phyloP scores from a whole-genome alignment of 2,888 invertebrate genomes.

The Agrypnus murinus region DNA sequence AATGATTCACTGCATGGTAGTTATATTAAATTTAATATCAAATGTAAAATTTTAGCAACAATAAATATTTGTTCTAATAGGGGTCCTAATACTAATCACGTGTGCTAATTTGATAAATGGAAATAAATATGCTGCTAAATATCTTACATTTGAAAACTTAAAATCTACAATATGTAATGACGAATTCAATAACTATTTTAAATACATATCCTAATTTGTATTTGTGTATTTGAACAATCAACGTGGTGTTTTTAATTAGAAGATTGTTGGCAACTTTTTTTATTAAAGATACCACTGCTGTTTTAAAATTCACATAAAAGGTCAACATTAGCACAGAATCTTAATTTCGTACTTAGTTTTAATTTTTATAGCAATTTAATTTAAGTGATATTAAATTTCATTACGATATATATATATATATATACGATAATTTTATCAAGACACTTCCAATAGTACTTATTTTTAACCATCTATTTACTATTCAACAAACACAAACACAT shows the following conservation, averaged over 20 bases:
- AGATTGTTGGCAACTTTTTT: not conserved
- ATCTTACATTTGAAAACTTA: conserved; percentile 90
- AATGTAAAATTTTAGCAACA: conserved; percentile 28
- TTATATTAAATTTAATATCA: conserved; percentile 2
- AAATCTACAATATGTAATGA: conserved; percentile 1
- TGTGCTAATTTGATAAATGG: not conserved
- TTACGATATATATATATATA: not conserved
- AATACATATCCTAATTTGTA: conserved; percentile 16
- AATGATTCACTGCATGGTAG: conserved; percentile 20
- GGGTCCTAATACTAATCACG: not conserved
- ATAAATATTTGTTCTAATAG: not conserved
- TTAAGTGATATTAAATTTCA: not conserved
- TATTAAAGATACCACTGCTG: not conserved
- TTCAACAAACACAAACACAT: no score
- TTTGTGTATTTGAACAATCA: conserved; percentile 28
- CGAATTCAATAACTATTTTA: conserved; percentile 10
- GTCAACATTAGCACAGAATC: no score
- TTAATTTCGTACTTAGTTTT: not conserved
- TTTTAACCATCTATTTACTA: no score
- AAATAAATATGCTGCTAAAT: conserved; percentile 98
- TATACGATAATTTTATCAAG: not conserved
- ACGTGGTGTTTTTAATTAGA: conserved; percentile 25
- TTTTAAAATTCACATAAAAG: not conserved
- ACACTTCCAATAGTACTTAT: not conserved
- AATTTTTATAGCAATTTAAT: not conserved